These are phyloP conservation scores for Nematopogon swammerdamellus DNA, from an alignment of 2,888 invertebrate species.

Conservation along the genomic window DNA sequence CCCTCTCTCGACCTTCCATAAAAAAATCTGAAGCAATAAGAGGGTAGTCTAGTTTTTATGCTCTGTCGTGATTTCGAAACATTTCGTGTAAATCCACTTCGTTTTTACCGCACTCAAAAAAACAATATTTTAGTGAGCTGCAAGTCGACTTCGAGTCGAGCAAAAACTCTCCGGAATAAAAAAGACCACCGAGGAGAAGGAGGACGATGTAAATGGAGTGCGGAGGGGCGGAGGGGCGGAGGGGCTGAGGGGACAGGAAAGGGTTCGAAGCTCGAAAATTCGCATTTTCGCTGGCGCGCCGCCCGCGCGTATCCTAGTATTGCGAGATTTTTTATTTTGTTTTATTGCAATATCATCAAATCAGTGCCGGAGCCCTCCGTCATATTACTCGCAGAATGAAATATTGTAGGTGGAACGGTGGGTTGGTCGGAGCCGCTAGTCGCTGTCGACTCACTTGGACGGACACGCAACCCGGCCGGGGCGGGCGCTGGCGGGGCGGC, in stretches of 20 bases:
- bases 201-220: too few relatives aligned
- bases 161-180: not conserved
- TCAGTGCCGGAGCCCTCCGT: constrained; percentile 39
- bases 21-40: not conserved
- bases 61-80: not conserved
- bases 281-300: not conserved
- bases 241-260: not conserved
- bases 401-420: not conserved
- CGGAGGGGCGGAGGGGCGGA: not conserved
- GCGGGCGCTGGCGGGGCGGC: too few relatives aligned
- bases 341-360: constrained; percentile 49
- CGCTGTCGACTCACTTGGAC: not conserved
- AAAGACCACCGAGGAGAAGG: too few relatives aligned
- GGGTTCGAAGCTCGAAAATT: not conserved
- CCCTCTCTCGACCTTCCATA: not conserved
- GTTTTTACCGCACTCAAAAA: not conserved
- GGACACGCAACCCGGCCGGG: too few relatives aligned
- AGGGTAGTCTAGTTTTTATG: not conserved
- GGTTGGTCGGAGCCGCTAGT: not conserved
- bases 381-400: not conserved
- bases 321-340: not conserved
- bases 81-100: not conserved
- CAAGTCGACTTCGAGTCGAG: not conserved
- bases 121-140: not conserved
- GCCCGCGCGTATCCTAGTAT: not conserved